phyloP scores from a whole-genome alignment of 2,888 invertebrate genomes.

The Linnaemya tessellans region DNA sequence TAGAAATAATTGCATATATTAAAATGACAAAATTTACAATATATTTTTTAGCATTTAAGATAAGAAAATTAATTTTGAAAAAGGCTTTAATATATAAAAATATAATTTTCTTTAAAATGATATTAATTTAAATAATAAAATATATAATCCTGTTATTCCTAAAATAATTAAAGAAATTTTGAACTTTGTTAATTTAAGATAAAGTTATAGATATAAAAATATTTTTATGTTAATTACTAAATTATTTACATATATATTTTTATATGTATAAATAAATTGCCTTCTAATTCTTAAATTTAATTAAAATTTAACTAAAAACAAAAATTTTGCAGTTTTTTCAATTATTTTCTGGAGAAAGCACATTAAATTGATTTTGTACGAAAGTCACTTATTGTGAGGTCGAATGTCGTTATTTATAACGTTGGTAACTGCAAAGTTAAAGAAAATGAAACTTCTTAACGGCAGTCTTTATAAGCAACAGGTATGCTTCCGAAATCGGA shows the following conservation, averaged over 20 bases:
- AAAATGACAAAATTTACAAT: slow-evolving; percentile 45
- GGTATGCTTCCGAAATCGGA: too few relatives aligned
- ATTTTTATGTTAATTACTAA: slow-evolving; percentile 48
- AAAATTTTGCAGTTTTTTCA: background rate
- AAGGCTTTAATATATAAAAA: slow-evolving; percentile 56
- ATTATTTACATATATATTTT: slow-evolving; percentile 58
- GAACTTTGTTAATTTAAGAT: slow-evolving; percentile 29
- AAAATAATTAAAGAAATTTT: slow-evolving; percentile 38
- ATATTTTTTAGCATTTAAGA: slow-evolving; percentile 21
- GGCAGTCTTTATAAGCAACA: too few relatives aligned
- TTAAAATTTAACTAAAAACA: slow-evolving; percentile 42
- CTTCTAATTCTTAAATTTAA: slow-evolving; percentile 66
- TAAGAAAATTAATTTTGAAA: slow-evolving; percentile 41
- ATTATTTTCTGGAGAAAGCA: background rate
- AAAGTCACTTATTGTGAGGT: too few relatives aligned
- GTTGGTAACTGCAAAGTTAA: too few relatives aligned
- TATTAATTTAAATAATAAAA: slow-evolving; percentile 48
- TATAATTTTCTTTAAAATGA: slow-evolving; percentile 48
- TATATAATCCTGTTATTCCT: slow-evolving; percentile 52
- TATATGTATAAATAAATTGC: slow-evolving; percentile 62
- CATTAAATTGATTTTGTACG: background rate
- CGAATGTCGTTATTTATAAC: too few relatives aligned
- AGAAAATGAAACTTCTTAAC: too few relatives aligned
- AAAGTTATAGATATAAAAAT: slow-evolving; percentile 31
- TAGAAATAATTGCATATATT: slow-evolving; percentile 50